Percentiles rank a stretch among this genome's conserved stretches.
These are phyloP conservation scores for Drosophila ezoana DNA, from an alignment of 2,888 invertebrate species.

Conservation along the genomic window DNA sequence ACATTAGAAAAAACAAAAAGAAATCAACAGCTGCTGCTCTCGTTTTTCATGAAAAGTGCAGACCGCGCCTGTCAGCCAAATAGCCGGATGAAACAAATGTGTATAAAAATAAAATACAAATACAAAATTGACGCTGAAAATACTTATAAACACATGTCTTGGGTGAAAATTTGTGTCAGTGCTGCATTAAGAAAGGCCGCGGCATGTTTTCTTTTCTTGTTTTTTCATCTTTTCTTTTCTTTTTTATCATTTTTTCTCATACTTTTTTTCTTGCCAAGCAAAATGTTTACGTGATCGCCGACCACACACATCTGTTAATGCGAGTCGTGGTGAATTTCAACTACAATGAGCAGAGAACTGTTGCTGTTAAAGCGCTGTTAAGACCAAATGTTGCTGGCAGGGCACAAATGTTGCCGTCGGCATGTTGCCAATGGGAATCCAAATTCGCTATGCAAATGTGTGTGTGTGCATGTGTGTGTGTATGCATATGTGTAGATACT, in stretches of 20 bases:
- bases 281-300: constrained; percentile 65
- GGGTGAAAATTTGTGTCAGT: constrained; percentile 72
- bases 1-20: constrained; percentile 23
- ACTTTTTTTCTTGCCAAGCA: constrained; percentile 7
- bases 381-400: constrained; percentile 2
- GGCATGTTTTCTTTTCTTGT: constrained; percentile 41
- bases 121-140: constrained; percentile 36
- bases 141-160: constrained; percentile 50
- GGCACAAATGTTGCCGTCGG: constrained; percentile 15
- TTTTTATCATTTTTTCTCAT: constrained; percentile 3
- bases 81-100: constrained; percentile 55
- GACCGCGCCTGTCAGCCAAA: constrained; percentile 52
- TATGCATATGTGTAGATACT: neutral
- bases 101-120: constrained; percentile 71
- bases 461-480: neutral
- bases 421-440: constrained; percentile 13
- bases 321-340: constrained; percentile 46
- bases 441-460: neutral
- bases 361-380: constrained; percentile 29
- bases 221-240: constrained; percentile 14
- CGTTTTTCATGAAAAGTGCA: constrained; percentile 54
- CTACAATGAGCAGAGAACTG: neutral
- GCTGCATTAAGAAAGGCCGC: constrained; percentile 65
- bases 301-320: constrained; percentile 19
- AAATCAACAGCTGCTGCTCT: constrained; percentile 68